Base-by-base conservation (phyloP, 2,888 invertebrate genomes). In the Xanthia icteritia region DNA sequence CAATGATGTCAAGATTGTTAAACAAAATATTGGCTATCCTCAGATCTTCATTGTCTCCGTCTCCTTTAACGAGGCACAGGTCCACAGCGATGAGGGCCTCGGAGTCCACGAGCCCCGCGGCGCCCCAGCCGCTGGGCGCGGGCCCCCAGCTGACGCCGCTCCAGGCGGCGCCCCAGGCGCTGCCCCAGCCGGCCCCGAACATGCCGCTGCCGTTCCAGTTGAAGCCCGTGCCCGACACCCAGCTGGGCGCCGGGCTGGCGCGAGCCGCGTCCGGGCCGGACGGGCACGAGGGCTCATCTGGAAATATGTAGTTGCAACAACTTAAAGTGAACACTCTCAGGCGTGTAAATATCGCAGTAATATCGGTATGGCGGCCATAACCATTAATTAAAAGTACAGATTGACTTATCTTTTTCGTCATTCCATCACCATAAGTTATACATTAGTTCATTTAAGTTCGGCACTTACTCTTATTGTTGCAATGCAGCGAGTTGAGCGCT, bases 1-100 rank as follows among this genome's bases (percentile, higher is more conserved):
- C 99, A 84, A 99, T 99, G 74, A 99, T 98, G 93, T 99, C 99
- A 86, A 99, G 97, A 93, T 98, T 99, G 92, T 99, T 99, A 91
- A 99, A 99, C 88, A 99, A 98, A 88, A 99, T 98, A 90, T 98
- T 98, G 0, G 99, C 98, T 68, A 99, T 97, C 88, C 98, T 97
- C 65, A 97, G 89, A 56, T 97, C 97, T 86, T 97, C 97, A 74
- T 94, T 91, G n/a, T 94, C 96, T 3, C 94, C 96, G 9, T 96
- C 95, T 0, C 97, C 96, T 81, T 93, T 92, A 3, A 97, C 95
- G 56, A 96, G 89, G 83, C 95, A 95, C 54, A 97, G 89, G 73
- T 97, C 97, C 11, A 97, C 97, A 0, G 99, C 98, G 67, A 99
- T 97, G 61, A 98, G 97, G 36, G 99, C 97, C 91, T 99, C 99